These are phyloP conservation scores for Phenganax marumi DNA, from an alignment of 92 coral and sea anemone species.

Conservation along the genomic window DNA sequence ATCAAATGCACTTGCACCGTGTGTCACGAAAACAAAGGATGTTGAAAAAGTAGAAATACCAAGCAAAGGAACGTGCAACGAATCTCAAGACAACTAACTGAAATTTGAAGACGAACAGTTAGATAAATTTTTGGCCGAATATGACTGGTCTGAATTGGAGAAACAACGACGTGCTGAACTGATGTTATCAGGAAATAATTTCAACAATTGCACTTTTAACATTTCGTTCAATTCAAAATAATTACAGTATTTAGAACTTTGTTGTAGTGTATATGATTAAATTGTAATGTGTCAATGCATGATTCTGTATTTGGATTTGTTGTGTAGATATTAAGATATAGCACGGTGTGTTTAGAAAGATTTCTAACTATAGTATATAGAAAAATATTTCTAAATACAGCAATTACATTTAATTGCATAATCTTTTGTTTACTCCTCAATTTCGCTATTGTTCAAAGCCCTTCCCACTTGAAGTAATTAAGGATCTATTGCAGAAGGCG, in stretches of 20 bases:
- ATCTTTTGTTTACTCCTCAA: not conserved
- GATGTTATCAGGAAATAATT: too few species aligned
- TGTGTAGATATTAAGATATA: too few species aligned
- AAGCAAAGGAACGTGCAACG: too few species aligned
- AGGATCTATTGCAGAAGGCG: not conserved
- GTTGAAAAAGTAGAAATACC: not conserved
- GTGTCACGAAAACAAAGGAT: constrained; percentile 2
- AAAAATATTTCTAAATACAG: not conserved
- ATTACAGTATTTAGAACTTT: too few species aligned
- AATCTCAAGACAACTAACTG: not conserved
- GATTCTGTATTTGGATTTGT: not conserved
- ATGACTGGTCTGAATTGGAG: too few species aligned
- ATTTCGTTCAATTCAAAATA: too few species aligned
- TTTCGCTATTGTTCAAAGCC: constrained; percentile 1
- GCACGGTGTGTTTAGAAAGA: not conserved
- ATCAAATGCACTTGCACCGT: not conserved
- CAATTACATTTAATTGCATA: not conserved
- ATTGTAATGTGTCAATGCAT: not conserved
- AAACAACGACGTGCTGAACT: too few species aligned
- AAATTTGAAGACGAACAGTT: too few species aligned
- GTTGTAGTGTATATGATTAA: too few species aligned
- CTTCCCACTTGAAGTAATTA: constrained; percentile 6
- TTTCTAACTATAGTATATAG: constrained; percentile 2
- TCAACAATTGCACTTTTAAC: too few species aligned
- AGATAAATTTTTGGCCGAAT: too few species aligned